phyloP scores from a whole-genome alignment of 2,888 invertebrate genomes.

The Epinotia bilunana region DNA sequence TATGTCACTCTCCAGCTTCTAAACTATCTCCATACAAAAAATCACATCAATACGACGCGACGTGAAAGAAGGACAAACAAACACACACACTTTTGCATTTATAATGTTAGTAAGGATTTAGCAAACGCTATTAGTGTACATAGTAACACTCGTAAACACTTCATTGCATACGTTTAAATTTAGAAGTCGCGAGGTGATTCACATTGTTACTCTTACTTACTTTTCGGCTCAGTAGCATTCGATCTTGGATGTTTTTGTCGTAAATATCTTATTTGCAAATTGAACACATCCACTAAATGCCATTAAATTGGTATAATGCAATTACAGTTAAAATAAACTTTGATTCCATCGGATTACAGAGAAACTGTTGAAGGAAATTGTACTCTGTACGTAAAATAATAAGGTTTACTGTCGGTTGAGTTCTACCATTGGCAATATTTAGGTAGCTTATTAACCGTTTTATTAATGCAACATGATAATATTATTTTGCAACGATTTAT shows the following conservation, averaged over 20 bases:
- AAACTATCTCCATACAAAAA: too few relatives aligned
- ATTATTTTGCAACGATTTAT: neutral
- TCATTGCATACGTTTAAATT: constrained; percentile 5
- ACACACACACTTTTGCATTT: too few relatives aligned
- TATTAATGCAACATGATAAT: neutral
- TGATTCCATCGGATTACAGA: neutral
- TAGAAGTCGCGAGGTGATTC: neutral
- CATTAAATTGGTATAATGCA: constrained; percentile 3
- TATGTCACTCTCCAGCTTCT: too few relatives aligned
- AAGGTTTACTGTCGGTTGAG: neutral
- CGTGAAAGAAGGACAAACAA: too few relatives aligned
- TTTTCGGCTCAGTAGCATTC: constrained; percentile 5
- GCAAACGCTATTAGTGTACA: too few relatives aligned
- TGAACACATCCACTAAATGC: constrained; percentile 1
- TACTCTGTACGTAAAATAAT: neutral
- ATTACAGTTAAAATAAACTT: constrained; percentile 7
- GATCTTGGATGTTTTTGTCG: neutral
- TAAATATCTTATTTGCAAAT: constrained; percentile 6
- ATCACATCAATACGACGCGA: too few relatives aligned
- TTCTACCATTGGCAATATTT: neutral
- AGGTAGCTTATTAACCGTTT: neutral
- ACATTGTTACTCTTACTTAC: neutral
- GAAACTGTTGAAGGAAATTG: neutral
- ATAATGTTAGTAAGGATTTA: too few relatives aligned
- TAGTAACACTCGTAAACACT: constrained; percentile 13